Conservation (phyloP, 2,888 invertebrate species). For the Deilephila porcellus region DNA sequence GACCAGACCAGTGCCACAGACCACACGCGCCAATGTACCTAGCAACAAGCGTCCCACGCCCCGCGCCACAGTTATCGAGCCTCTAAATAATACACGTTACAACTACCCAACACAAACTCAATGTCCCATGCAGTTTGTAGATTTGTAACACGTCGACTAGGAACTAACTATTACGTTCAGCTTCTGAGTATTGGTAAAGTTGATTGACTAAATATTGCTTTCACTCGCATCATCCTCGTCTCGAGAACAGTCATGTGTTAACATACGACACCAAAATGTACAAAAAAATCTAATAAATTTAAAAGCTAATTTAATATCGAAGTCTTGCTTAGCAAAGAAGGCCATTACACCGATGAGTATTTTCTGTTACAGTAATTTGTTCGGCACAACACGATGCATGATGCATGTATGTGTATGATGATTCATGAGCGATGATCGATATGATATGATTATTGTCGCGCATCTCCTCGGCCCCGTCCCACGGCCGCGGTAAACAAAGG, state of each 20-base stretch:
- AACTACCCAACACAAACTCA: not conserved
- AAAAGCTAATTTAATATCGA: conserved; percentile 25
- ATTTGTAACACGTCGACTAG: conserved; percentile 21
- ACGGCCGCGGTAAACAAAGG: conserved; percentile 21
- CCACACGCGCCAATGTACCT: not conserved
- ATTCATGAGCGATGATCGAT: not conserved
- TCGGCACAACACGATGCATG: not conserved
- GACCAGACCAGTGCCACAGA: conserved; percentile 18
- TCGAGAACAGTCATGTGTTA: not conserved
- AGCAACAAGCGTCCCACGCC: not conserved
- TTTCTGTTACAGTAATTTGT: conserved; percentile 13
- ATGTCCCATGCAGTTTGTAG: not conserved
- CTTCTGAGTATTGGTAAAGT: conserved; percentile 23
- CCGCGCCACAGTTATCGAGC: conserved; percentile 1
- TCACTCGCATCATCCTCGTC: conserved; percentile 28
- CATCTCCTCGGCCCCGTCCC: conserved; percentile 21
- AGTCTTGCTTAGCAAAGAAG: conserved; percentile 26
- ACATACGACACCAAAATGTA: conserved; percentile 15
- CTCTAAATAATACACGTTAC: conserved; percentile 3
- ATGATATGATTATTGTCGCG: conserved; percentile 8
- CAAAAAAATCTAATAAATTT: conserved; percentile 32
- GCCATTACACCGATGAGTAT: conserved; percentile 25
- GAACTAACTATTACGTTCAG: conserved; percentile 15
- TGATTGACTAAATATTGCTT: conserved; percentile 35
- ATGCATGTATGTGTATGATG: not conserved